A percentile compares a stretch with the other conserved stretches of the same genome.
phyloP scores from a whole-genome alignment of 2,797 vertebrate genomes.

The Saxicola maurus region DNA sequence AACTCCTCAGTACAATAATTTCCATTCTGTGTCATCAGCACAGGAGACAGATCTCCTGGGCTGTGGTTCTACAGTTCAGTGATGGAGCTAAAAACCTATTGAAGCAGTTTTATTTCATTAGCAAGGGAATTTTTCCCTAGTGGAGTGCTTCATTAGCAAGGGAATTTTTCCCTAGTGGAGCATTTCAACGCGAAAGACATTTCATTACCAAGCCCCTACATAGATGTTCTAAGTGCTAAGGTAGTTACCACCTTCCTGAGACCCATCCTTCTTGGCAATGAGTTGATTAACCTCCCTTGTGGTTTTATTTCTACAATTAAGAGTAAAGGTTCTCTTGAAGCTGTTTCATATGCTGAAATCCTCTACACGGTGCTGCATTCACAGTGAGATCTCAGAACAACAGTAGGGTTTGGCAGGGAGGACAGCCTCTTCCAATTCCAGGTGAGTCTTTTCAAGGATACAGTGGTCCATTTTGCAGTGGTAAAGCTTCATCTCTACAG shows the following conservation, averaged over 20 bases:
- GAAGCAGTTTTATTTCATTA: slow-evolving; percentile 46
- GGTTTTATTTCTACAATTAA: not conserved
- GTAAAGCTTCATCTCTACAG: not conserved
- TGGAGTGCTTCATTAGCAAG: slow-evolving; percentile 34
- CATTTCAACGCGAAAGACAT: slow-evolving; percentile 6
- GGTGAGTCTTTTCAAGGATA: not conserved
- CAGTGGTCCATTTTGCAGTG: not conserved
- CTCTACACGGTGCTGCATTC: not conserved
- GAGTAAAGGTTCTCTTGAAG: not conserved
- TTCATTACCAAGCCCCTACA: slow-evolving; percentile 1
- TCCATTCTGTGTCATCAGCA: not conserved
- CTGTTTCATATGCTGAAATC: not conserved
- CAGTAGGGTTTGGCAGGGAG: not conserved
- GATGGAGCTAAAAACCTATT: not conserved
- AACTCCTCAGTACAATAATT: not conserved
- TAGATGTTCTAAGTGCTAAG: not conserved
- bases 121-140: slow-evolving; percentile 30
- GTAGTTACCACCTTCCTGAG: slow-evolving; percentile 4
- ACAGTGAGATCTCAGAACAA: not conserved
- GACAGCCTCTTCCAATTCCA: not conserved
- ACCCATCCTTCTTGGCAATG: not conserved
- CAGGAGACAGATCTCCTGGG: not conserved
- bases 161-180: slow-evolving; percentile 36
- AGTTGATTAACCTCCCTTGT: not conserved
- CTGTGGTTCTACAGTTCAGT: not conserved